Evolutionary conservation across 1,140 invertebrate species (phyloP).

Genomic region (Leguminivora glycinivorella): DNA sequence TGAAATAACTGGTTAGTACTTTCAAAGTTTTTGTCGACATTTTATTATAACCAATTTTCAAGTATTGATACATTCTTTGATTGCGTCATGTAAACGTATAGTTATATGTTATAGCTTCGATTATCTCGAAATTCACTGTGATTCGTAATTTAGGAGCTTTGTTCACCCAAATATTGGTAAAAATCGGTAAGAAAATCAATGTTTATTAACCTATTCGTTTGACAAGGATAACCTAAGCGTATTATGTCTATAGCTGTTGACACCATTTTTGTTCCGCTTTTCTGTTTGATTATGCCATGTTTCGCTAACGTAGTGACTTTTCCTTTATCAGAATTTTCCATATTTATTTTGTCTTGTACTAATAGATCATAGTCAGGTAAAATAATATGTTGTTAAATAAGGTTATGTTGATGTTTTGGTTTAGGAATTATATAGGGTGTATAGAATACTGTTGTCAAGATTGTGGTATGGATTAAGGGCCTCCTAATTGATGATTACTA

Average conservation of each 20-base stretch:
- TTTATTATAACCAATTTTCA: conserved; percentile 67
- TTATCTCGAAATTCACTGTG: conserved; percentile 40
- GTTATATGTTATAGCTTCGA: conserved; percentile 46
- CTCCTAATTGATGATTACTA: background rate
- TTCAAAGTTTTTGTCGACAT: conserved; percentile 36
- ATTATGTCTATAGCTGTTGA: conserved; percentile 49
- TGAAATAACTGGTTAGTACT: conserved; percentile 40
- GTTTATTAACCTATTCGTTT: conserved; percentile 65
- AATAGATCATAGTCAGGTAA: background rate
- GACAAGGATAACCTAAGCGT: conserved; percentile 69
- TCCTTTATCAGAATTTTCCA: conserved; percentile 4
- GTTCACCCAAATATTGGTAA: conserved; percentile 30
- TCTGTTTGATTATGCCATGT: conserved; percentile 33
- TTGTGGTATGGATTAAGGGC: conserved; percentile 11
- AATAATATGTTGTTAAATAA: conserved; percentile 41
- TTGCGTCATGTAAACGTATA: conserved; percentile 76
- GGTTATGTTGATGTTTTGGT: conserved; percentile 79
- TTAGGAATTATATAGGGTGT: conserved; percentile 47
- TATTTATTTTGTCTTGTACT: background rate
- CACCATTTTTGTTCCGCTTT: conserved; percentile 73
- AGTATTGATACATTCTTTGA: conserved; percentile 71
- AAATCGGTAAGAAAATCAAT: conserved; percentile 35
- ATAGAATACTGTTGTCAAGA: conserved; percentile 48
- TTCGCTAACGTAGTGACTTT: conserved; percentile 1
- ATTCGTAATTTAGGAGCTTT: conserved; percentile 29